Evolutionary conservation across 2,888 invertebrate species (phyloP), one percentile per base, ranked within the genome.

Genomic region (Ophraella communa): DNA sequence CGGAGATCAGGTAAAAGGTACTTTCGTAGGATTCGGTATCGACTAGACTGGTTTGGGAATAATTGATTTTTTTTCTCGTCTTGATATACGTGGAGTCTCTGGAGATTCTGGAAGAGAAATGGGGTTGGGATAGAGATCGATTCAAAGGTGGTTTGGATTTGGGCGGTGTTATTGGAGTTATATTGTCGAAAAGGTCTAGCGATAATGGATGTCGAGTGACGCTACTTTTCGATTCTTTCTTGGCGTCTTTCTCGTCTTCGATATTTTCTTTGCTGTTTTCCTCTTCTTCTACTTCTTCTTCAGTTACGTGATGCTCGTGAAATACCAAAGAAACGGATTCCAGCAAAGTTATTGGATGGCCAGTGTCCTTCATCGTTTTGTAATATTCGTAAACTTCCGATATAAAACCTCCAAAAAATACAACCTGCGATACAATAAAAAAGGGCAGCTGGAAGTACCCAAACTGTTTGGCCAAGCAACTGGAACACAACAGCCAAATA

Each of bases 381-480:
- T 86, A 85, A 21, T 86, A 82, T 74, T 86, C 83, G 66, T 86
- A 74, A n/a, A 90, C 85, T 84, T 91, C 86, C 62, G 83, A 84
- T 42, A 84, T 78, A 78, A 92, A 89, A 2, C 93, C 93, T 61
- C 88, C 83, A 3, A 89, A 74, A 67, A 88, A 87, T 59, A 93
- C 83, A 3, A 85, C 78, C 83, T 92, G 90, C 0, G 93, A 82
- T 0, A 87, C 70, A 17, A 91, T 83, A 79, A 94, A 92, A 17
- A 90, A 86, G 51, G 91, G 88, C n/a, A 93, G 88, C 81, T 93
- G 89, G 42, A 92, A 86, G 1, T 89, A 86, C 1, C 93, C 93
- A 1, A 92, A 86, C 35, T 91, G 85, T 72, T 91, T 90, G 49
- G 94, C 90, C 10, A 91, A 74, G 77, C 90, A 93, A 70, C 93